Base-by-base conservation (phyloP, 2,888 invertebrate species). In the Athalia rosae region DNA sequence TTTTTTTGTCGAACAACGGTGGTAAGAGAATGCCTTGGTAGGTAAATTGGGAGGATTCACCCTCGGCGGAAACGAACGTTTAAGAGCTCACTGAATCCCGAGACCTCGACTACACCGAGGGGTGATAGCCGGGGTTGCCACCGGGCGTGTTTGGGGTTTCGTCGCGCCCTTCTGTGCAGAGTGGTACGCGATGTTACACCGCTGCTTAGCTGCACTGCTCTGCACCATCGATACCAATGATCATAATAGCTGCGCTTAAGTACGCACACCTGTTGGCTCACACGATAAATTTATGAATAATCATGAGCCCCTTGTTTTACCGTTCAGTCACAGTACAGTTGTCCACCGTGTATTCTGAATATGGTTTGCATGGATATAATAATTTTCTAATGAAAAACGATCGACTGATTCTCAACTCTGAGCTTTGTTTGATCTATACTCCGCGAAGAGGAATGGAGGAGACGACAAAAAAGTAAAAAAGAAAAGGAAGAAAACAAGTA, bases 21-120 rank as follows among this genome's bases (percentile, higher is more conserved):
- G 4, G n/a, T n/a, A 41, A 28, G 43, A 3, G 13, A 53, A 53
- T 53, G 3, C 53, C 7, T 9, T n/a, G 69, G 28, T 63, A 43
- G 4, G 28, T 28, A 66, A 48, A 47, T 9, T 4, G 81, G 79
- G 62, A 78, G 50, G 81, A 83, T 82, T 79, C 66, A 74, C 79
- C 79, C 78, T 82, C 83, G 83, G 82, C 86, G 86, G 86, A 87
- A 87, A 82, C 80, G 82, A 84, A 80, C 83, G 82, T 87, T 87
- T 85, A 87, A 85, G 83, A 83, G 83, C 79, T 85, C 84, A 85
- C 85, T 28, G 28, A 15, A 77, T 56, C 41, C 58, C 4, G 28
- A 28, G 28, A 28, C 28, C 28, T 28, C 28, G 61, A 69, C 11
- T 53, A 62, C 48, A 50, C 77, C 71, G 50, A 74, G 73, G 61